phyloP scores from a whole-genome alignment of 2,888 invertebrate genomes.

The Synergus gifuensis region DNA sequence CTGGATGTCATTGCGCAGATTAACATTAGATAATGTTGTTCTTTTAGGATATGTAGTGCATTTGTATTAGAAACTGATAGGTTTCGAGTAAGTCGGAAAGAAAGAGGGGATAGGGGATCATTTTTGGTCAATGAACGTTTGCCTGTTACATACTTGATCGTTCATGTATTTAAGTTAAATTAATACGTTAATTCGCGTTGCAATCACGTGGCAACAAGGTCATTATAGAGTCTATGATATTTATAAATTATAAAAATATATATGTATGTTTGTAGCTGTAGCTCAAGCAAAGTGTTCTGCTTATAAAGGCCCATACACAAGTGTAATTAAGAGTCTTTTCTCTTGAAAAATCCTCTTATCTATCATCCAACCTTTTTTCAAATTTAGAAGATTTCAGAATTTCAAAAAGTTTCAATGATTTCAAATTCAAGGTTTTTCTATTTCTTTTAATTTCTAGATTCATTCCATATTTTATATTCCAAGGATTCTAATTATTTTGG shows the following conservation, averaged over 20 bases:
- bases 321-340: conserved; percentile 49
- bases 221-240: conserved; percentile 72
- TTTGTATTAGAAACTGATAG: conserved; percentile 47
- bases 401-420: too few species aligned
- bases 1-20: conserved; percentile 40
- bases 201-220: conserved; percentile 64
- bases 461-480: too few species aligned
- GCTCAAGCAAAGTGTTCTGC: conserved; percentile 70
- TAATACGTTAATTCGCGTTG: conserved; percentile 62
- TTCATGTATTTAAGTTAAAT: conserved; percentile 52
- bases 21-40: conserved; percentile 30
- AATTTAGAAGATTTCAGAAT: neutral
- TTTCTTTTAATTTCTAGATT: too few species aligned
- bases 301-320: conserved; percentile 72
- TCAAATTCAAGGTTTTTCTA: neutral
- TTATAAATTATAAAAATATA: conserved; percentile 64
- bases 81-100: too few species aligned
- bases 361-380: conserved; percentile 10
- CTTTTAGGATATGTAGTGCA: conserved; percentile 39
- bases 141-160: conserved; percentile 65
- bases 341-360: conserved; percentile 47
- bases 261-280: conserved; percentile 69
- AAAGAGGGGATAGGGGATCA: conserved; percentile 65
- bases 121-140: conserved; percentile 67
- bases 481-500: too few species aligned